phyloP scores from a whole-genome alignment of 53 echinoderm and acorn worm species.

The Crossaster papposus region DNA sequence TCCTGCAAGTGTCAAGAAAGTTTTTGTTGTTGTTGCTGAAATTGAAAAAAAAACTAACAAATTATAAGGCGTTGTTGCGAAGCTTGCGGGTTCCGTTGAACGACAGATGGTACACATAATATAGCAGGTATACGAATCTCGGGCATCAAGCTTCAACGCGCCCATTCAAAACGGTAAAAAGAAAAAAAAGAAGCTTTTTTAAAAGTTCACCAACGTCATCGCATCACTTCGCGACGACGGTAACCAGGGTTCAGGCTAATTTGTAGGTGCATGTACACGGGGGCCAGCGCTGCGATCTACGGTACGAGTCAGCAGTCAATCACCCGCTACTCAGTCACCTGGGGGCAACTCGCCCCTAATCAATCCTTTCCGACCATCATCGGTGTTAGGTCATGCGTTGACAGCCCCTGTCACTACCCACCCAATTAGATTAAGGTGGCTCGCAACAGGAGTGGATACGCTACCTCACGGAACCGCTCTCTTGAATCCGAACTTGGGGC shows the following conservation, averaged over 20 bases:
- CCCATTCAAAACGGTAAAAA: neutral
- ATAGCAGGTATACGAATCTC: neutral
- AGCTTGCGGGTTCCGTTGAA: too few species aligned
- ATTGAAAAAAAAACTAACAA: too few species aligned
- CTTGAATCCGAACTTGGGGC: neutral
- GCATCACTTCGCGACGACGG: neutral
- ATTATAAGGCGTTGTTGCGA: too few species aligned
- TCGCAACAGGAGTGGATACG: neutral
- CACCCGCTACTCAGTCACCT: slow-evolving; percentile 22
- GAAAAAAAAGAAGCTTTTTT: neutral
- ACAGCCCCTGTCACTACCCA: slow-evolving; percentile 36
- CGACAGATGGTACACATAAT: too few species aligned
- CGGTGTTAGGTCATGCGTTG: slow-evolving; percentile 51
- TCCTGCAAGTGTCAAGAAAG: too few species aligned
- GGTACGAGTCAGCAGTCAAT: slow-evolving; percentile 56
- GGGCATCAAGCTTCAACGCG: neutral
- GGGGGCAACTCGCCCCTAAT: slow-evolving; percentile 42
- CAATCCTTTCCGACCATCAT: slow-evolving; percentile 55
- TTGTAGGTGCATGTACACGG: neutral
- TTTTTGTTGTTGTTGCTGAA: too few species aligned
- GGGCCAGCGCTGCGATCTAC: slow-evolving; percentile 6
- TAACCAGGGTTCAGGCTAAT: neutral
- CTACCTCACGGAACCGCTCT: neutral
- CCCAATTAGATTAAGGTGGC: slow-evolving; percentile 35
- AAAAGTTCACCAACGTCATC: neutral